Base-by-base conservation (phyloP, 2,888 invertebrate genomes). In the Cantharis rustica region DNA sequence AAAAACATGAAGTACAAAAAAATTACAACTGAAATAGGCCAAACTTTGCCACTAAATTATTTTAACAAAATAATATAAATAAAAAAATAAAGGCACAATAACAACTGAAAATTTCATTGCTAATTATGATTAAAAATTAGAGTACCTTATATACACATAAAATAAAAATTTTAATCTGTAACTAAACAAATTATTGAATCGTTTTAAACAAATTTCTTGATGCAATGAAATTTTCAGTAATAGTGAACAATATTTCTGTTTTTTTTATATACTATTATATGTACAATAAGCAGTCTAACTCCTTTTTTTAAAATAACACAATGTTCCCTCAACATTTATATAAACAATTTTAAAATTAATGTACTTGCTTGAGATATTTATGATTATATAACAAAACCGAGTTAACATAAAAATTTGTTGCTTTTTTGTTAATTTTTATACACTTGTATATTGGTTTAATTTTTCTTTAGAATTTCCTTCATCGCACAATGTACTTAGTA, bases 241-340 rank as follows among this genome's bases (percentile, higher is more conserved):
- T 69, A 61, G 69, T 75, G 70, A 73, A 64, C 27, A 75, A 79
- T 73, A 68, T 78, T 77, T 78, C 66, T 71, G 74, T 80, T 75
- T 66, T 76, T 72, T 79, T 76, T 74, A 78, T 78, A 80, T 73
- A 77, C 74, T 80, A 79, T 75, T 73, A 68, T 80, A 79, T 76
- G 68, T 78, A 79, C 79, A 80, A 68, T 63, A 82, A 82, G 82
- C 81, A 82, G 82, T 81, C 82, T 82, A 82, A 82, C 82, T 82
- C 82, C 82, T 82, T 82, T 82, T 81, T 17, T 69, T 73, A 31
- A 77, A 78, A 77, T 27, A 23, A 20, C 23, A 16, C 68, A 27
- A 17, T 69, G 20, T 69, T 61, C 47, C 20, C 61, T 5, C 7
- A 47, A 47, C n/a, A 47, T 47, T 47, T 47, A 47, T 47, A n/a